Evolutionary conservation across 2,888 invertebrate genomes (phyloP).

Genomic region (Agrochola macilenta): DNA sequence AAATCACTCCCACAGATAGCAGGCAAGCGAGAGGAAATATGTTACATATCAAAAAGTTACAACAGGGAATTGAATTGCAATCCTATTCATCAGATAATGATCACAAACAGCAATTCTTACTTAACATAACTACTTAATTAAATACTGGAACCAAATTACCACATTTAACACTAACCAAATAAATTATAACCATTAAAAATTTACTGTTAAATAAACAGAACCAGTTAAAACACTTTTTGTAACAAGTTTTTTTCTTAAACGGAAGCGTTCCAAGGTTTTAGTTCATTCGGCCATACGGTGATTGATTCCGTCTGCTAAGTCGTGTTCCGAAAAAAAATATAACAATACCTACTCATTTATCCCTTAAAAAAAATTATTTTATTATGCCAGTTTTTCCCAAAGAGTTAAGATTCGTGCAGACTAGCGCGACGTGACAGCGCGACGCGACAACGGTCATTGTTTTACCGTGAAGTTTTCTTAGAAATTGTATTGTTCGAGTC

Average conservation of each 20-base stretch:
- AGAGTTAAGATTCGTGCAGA: no score
- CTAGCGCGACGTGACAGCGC: no score
- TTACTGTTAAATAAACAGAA: conserved; percentile 22
- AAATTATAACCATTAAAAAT: conserved; percentile 30
- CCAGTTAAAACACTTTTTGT: conserved; percentile 37
- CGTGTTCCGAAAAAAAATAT: conserved; percentile 35
- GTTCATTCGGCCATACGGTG: conserved; percentile 51
- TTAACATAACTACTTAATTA: not conserved
- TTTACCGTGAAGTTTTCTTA: no score
- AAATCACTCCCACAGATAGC: no score
- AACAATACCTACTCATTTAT: not conserved
- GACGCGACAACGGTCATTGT: no score
- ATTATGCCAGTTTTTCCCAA: not conserved
- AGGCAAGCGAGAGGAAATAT: no score
- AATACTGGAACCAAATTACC: conserved; percentile 5
- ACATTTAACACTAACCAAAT: conserved; percentile 14
- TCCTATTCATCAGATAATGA: no score
- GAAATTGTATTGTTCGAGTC: no score
- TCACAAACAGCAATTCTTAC: not conserved
- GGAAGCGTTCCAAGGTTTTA: conserved; percentile 42
- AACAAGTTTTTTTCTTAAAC: conserved; percentile 40
- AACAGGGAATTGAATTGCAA: no score
- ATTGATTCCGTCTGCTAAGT: conserved; percentile 49
- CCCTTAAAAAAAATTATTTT: not conserved
- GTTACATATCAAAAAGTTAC: no score